phyloP scores from a whole-genome alignment of 2,113 vertebrate species.

The Eptatretus burgeri region DNA sequence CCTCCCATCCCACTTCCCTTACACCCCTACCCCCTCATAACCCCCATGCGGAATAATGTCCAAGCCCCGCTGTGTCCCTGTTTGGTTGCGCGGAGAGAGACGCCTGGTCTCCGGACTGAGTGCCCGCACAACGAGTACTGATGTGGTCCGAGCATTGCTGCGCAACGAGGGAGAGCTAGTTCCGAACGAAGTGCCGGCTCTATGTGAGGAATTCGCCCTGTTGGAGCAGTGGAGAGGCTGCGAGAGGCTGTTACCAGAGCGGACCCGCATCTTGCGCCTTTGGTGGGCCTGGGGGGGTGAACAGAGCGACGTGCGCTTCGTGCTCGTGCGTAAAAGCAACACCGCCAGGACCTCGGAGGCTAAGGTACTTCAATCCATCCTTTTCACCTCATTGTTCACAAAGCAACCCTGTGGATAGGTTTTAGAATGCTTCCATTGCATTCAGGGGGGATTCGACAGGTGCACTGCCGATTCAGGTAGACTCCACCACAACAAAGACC shows the following conservation, averaged over 20 bases:
- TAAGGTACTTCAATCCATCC: constrained; percentile 12
- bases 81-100: constrained; percentile 61
- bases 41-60: not conserved
- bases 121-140: constrained; percentile 53
- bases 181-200: too few relatives aligned
- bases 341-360: constrained; percentile 28
- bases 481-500: too few relatives aligned
- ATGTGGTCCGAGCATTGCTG: constrained; percentile 55
- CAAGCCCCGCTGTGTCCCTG: constrained; percentile 20
- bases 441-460: too few relatives aligned
- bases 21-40: too few relatives aligned
- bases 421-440: too few relatives aligned
- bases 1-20: too few relatives aligned
- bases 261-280: constrained; percentile 55
- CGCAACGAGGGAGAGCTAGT: too few relatives aligned
- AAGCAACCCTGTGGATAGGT: too few relatives aligned
- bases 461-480: too few relatives aligned
- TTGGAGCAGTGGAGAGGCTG: constrained; percentile 72
- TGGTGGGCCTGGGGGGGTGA: constrained; percentile 82
- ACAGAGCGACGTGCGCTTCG: constrained; percentile 40
- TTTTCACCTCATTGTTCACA: too few relatives aligned
- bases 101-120: constrained; percentile 68
- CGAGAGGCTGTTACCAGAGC: constrained; percentile 44
- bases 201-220: constrained; percentile 42
- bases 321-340: constrained; percentile 28